Base-by-base conservation (phyloP, 2,113 vertebrate species). In the Dascyllus trimaculatus region DNA sequence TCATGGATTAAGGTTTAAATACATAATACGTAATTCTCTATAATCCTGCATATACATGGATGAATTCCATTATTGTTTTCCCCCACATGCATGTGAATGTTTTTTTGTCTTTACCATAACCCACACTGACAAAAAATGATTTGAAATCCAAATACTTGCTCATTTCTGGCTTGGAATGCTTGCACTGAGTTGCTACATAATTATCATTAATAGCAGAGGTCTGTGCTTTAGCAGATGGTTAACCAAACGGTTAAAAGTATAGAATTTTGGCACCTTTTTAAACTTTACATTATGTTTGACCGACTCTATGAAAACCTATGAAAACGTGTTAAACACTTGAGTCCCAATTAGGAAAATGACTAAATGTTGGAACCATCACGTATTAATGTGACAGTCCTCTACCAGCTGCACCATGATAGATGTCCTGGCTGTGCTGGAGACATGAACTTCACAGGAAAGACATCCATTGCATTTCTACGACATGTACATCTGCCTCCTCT, bases 291-390 rank as follows among this genome's bases (percentile, higher is more conserved):
- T 45, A 82, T 21, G 14, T 29, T 43, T 18, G 24, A 46, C 22
- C 15, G 29, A 24, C 45, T 76, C 7, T 1, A 9, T 72, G 17
- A 48, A 63, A 48, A 59, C 26, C 18, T 26, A 19, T 13, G 11
- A 29, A 26, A 61, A 5, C 13, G 1, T 35, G 22, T 45, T 5
- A 49, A 1, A 59, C 26, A 60, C 40, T 74, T 38, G 5, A 49
- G 17, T 62, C 43, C 57, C 11, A n/a, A 15, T 6, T 64, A 52
- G 11, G 56, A 40, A 19, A 71, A 58, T 62, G n/a, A 78, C 53
- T 63, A 59, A 64, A 68, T 64, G 59, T 74, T 66, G n/a, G 14
- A 49, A 29, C 26, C 49, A 60, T 63, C 26, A 78, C 79, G 32
- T 46, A 85, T 80, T 75, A 53, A 71, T 40, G 18, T 25, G 57